A percentile compares a stretch with the other conserved stretches of the same genome.
Conservation (phyloP, 1,140 invertebrate genomes). For the Drosophila pruinosa region DNA sequence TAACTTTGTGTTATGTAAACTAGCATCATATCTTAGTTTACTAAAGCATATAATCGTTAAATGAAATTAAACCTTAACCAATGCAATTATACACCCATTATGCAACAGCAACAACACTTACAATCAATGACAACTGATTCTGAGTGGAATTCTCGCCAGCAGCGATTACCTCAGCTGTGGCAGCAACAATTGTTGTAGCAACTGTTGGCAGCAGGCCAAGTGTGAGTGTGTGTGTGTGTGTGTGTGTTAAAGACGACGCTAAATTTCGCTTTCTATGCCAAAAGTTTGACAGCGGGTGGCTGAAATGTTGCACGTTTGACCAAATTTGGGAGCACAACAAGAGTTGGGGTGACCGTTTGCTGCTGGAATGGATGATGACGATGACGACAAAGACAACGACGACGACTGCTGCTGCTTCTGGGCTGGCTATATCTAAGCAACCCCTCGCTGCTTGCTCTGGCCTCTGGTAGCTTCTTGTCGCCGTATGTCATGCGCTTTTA, state of each 20-base stretch:
- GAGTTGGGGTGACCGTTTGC: conserved; percentile 24
- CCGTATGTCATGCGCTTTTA: conserved; percentile 78
- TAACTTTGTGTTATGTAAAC: too few species aligned
- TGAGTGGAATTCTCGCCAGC: conserved; percentile 34
- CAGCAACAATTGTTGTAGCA: not conserved
- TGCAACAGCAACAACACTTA: too few species aligned
- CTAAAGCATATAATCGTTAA: too few species aligned
- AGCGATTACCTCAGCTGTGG: conserved; percentile 58
- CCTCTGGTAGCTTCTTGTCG: conserved; percentile 77
- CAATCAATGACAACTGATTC: conserved; percentile 53
- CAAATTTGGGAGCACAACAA: conserved; percentile 67
- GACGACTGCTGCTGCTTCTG: conserved; percentile 5
- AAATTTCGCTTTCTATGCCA: conserved; percentile 77
- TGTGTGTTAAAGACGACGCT: conserved; percentile 12
- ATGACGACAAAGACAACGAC: conserved; percentile 11
- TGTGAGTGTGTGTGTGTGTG: too few species aligned
- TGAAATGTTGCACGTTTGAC: conserved; percentile 79
- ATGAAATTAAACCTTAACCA: too few species aligned
- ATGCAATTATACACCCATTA: too few species aligned
- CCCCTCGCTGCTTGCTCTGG: conserved; percentile 11
- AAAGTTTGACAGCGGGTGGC: conserved; percentile 75
- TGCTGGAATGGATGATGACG: conserved; percentile 31
- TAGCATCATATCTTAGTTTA: too few species aligned
- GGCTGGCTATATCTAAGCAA: conserved; percentile 4
- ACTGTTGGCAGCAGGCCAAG: not conserved